Base-by-base conservation (phyloP, 2,888 invertebrate genomes). In the Monochamus alternatus region DNA sequence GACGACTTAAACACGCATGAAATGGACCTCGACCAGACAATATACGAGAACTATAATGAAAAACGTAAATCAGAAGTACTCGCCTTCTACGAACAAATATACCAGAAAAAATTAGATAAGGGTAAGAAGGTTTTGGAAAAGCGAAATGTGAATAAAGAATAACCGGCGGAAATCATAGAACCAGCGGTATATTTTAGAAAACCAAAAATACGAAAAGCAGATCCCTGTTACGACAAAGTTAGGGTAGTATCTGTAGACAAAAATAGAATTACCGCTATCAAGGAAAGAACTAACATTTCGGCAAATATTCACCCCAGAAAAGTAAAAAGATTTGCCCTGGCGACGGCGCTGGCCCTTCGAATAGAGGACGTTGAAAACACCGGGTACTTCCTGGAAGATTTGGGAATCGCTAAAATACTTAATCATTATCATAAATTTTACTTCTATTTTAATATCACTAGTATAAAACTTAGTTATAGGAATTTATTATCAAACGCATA, bases 1-100 rank as follows among this genome's bases (percentile, higher is more conserved):
- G 62, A 62, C 3, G 31, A 62, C 10, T 10, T 62, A 31, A 62
- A 62, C 62, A 9, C 32, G 10, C 62, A 62, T 10, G 62, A 62
- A 32, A 32, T 62, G 8, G 62, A 62, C 10, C 10, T 62, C 3
- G 62, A 62, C 10, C 5, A 5, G 62, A 62, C 31, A 2, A 62
- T 62, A 5, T 62, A 62, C 3, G 32, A 62, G 31, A 2, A 2
- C 1, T 62, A 62, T 31, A 62, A 62, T 32, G 32, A 62, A 5
- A 62, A 32, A 31, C 3, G 12, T 3, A 62, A 62, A 62, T 32
- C 8, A 31, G 62, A 31, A 32, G 1, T 62, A 30, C 3, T 62
- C 2, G 32, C 62, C 3, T 62, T 62, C 31, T 62, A 31, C 12
- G 32, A 62, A 32, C 62, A 31, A 32, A 62, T 62, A 10, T 62